phyloP scores from a whole-genome alignment of 2,888 invertebrate genomes.

The Hypomecis atomaria region DNA sequence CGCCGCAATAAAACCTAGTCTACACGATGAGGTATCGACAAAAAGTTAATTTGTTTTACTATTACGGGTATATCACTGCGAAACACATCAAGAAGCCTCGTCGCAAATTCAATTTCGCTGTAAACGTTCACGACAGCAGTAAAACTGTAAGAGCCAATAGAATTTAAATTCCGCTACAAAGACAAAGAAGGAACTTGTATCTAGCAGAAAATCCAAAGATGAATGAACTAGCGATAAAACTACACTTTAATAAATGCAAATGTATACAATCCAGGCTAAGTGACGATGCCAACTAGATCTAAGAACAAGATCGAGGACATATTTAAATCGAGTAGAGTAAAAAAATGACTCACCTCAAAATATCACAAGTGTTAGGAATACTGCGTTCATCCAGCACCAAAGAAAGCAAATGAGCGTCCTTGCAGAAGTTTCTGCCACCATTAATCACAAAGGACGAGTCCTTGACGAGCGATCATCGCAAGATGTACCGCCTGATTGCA shows the following conservation, averaged over 20 bases:
- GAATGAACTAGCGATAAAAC: conserved; percentile 9
- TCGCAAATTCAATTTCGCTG: conserved; percentile 26
- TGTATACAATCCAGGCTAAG: conserved; percentile 28
- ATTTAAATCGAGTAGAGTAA: conserved; percentile 43
- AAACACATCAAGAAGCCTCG: conserved; percentile 17
- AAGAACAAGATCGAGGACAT: conserved; percentile 48
- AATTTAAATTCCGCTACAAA: conserved; percentile 22
- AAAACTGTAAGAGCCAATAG: conserved; percentile 25
- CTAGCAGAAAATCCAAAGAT: conserved; percentile 17
- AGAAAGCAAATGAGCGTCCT: conserved; percentile 53
- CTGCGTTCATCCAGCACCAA: conserved; percentile 51
- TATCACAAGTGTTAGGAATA: conserved; percentile 55
- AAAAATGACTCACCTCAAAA: conserved; percentile 57
- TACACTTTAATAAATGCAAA: conserved; percentile 29
- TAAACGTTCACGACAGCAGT: conserved; percentile 25
- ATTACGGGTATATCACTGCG: conserved; percentile 13
- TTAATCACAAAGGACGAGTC: conserved; percentile 63
- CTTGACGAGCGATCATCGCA: conserved; percentile 65
- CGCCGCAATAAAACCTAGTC: no score
- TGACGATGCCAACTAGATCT: conserved; percentile 27
- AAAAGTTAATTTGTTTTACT: conserved; percentile 14
- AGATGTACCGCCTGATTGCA: conserved; percentile 61
- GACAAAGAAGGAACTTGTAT: conserved; percentile 6
- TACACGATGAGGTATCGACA: not conserved
- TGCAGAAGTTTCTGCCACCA: conserved; percentile 53